Base-by-base conservation (phyloP, 2,888 invertebrate species). In the Nemotelus pantherinus region DNA sequence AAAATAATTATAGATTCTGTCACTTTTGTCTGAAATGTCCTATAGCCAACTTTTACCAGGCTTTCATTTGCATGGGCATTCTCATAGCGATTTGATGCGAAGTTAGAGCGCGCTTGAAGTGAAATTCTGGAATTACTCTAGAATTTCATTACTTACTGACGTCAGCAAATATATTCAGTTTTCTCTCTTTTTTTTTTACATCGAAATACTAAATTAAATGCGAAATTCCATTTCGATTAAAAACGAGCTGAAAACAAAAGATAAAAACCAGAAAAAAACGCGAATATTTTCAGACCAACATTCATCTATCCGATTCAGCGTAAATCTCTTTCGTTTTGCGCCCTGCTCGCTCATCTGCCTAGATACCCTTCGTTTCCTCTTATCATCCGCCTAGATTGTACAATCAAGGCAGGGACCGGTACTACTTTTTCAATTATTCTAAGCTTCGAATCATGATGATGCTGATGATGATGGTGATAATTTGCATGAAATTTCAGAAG, bases 351-450 rank as follows among this genome's bases (percentile, higher is more conserved):
- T 25, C 25, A 25, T 25, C 25, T 25, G 25, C 25, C 25, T 25
- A 25, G 25, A 25, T 25, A 25, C 25, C 25, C 25, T 25, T 25
- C 25, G 25, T 25, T 25, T 25, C 25, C 25, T 25, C 25, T 25
- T 25, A 25, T 25, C 25, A 25, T 25, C 25, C 25, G 25, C 25
- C 25, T 25, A 25, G 25, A 25, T 25, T 25, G 25, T 25, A 25
- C 25, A 25, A 25, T 25, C 25, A 25, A 25, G 25, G 25, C 25
- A 5, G 25, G 44, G 50, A 3, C 45, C 9, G 70, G 43, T 55
- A 25, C 70, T 53, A 70, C 70, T 70, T 70, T 70, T 70, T 70
- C 70, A 70, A 70, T 70, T 70, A 70, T 70, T 70, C 70, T 70
- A 70, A 70, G 70, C 70, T 70, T 65, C 55, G 70, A 70, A 70